A percentile compares a stretch with the other conserved stretches of the same genome.
These are phyloP conservation scores for Mastacembelus armatus DNA, from an alignment of 2,797 vertebrate species.

Conservation along the genomic window DNA sequence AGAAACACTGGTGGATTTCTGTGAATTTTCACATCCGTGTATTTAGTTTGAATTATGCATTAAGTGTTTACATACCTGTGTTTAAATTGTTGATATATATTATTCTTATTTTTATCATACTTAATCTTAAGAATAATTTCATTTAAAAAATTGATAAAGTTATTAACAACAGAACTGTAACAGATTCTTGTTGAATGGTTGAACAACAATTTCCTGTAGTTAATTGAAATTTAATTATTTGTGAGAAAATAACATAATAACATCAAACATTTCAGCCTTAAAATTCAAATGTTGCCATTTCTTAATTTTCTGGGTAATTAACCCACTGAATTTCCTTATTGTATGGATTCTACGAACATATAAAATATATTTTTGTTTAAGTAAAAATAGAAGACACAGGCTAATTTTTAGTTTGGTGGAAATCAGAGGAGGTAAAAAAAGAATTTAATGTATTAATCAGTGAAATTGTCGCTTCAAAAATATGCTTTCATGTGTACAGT, in stretches of 20 bases:
- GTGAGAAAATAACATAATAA: slow-evolving; percentile 35
- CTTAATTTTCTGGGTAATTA: slow-evolving; percentile 39
- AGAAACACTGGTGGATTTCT: slow-evolving; percentile 26
- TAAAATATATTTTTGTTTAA: slow-evolving; percentile 5
- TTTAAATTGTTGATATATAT: slow-evolving; percentile 14
- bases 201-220: slow-evolving; percentile 12
- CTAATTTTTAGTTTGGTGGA: background rate
- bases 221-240: slow-evolving; percentile 59
- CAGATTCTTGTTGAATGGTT: slow-evolving; percentile 18
- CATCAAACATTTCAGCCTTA: slow-evolving; percentile 48
- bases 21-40: slow-evolving; percentile 24
- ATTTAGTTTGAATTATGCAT: slow-evolving; percentile 12
- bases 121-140: slow-evolving; percentile 19
- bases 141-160: slow-evolving; percentile 10
- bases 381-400: slow-evolving; percentile 6
- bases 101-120: background rate
- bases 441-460: background rate
- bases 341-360: slow-evolving; percentile 33
- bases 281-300: slow-evolving; percentile 52
- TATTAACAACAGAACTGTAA: slow-evolving; percentile 7
- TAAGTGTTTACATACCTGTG: background rate
- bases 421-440: background rate
- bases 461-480: slow-evolving; percentile 13
- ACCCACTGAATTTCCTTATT: slow-evolving; percentile 35
- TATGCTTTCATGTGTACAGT: background rate